These are phyloP conservation scores for Trichosurus vulpecula DNA, from an alignment of 2,797 vertebrate genomes.

Conservation along the genomic window DNA sequence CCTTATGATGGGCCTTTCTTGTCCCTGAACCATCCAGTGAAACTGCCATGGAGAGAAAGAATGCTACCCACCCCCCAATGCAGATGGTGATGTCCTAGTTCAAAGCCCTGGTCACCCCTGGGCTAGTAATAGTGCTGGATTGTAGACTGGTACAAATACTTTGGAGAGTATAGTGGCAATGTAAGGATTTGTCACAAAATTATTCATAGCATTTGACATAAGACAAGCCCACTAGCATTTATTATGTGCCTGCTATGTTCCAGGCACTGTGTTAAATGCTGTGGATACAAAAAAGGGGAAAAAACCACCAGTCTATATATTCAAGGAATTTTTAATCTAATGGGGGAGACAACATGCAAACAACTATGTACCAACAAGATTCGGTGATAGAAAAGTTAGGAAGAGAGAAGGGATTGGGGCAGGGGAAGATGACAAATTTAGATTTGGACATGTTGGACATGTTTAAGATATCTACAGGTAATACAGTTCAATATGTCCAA, in stretches of 20 bases:
- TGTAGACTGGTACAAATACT: not conserved
- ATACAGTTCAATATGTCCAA: not conserved
- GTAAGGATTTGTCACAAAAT: not conserved
- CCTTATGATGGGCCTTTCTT: not conserved
- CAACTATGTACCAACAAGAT: not conserved
- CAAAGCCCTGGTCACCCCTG: not conserved
- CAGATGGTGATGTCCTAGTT: not conserved
- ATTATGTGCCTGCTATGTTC: not conserved
- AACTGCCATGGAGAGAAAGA: not conserved
- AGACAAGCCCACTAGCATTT: not conserved
- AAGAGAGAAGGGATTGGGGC: not conserved
- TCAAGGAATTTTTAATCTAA: not conserved
- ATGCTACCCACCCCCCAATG: not conserved
- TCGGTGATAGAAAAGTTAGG: not conserved
- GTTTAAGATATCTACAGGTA: not conserved
- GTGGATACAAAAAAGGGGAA: not conserved
- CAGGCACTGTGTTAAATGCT: not conserved
- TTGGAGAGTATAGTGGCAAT: not conserved
- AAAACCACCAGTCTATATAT: not conserved
- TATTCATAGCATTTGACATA: not conserved
- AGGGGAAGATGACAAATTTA: not conserved
- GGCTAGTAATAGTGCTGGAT: not conserved
- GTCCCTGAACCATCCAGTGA: not conserved
- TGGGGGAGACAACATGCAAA: not conserved
- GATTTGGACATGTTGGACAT: not conserved